Evolutionary conservation across 2,797 vertebrate species (phyloP), one percentile per base, ranked within the genome.

Genomic region (Spinibarbus caldwelli): DNA sequence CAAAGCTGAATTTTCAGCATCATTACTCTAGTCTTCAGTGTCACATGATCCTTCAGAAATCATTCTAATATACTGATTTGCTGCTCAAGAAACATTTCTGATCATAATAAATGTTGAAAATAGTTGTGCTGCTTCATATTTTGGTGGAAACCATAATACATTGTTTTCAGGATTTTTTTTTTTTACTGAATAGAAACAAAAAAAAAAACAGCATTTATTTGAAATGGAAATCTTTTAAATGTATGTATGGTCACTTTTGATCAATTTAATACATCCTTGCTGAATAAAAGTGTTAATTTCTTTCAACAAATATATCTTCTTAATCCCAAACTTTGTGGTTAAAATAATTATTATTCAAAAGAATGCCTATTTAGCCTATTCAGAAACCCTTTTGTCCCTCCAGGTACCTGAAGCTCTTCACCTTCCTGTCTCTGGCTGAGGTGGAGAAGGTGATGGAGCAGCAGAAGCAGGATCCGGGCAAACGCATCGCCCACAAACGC

Each of bases 361-460:
- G 11, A 23, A 12, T 68, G 66, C 2, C 2, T 21, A 5, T 73
- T 73, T 14, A 5, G 12, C n/a, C 12, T 45, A 1, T 47, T 72
- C 21, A 38, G 5, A 19, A 57, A 7, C 15, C 0, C 31, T 1
- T 26, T 43, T 81, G n/a, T 2, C 41, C n/a, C n/a, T 15, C 3
- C 89, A 99, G 98, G 85, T 98, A 96, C 90, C 92, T 99, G 92
- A 98, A 97, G 90, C 92, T 98, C 83, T 98, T 99, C 92, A 99
- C 98, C 47, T 99, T 99, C 82, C 91, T 99, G 80, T 96, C 97
- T 5, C 92, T 97, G 90, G 91, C 93, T 0, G 98, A 99, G 93
- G 96, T 99, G 86, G 94, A 96, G 86, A 95, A 93, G 70, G 91
- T 99, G 59, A 98, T 99, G 97, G 94, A 96, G 87, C 95, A 95